Evolutionary conservation across 37 sponge, comb jelly and placozoan species (phyloP).

Genomic region (Spongia lamella): DNA sequence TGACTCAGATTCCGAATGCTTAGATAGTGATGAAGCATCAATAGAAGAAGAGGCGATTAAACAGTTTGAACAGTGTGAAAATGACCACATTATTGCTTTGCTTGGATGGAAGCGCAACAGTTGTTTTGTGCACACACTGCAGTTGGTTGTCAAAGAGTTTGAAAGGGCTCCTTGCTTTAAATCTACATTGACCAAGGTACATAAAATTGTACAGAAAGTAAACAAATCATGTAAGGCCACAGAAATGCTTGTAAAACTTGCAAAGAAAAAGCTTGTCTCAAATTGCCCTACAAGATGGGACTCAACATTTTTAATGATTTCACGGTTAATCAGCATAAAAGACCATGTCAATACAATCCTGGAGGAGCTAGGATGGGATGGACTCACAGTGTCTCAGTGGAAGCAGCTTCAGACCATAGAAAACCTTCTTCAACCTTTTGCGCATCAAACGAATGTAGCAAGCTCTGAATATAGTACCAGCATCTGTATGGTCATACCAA

Average conservation of each 20-base stretch:
- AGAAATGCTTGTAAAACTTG: background rate
- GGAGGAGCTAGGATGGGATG: conserved; percentile 30
- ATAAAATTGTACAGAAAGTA: conserved; percentile 16
- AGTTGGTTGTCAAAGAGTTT: conserved; percentile 17
- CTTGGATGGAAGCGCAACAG: conserved; percentile 5
- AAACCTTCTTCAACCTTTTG: conserved; percentile 11
- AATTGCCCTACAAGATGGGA: conserved; percentile 37
- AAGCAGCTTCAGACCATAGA: conserved; percentile 4
- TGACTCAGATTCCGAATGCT: no score
- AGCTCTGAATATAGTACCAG: conserved; percentile 7
- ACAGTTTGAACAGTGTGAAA: conserved; percentile 1
- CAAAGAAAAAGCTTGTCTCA: conserved; percentile 10
- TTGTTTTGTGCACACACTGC: conserved; percentile 10
- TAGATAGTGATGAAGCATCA: background rate
- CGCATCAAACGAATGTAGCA: conserved; percentile 8
- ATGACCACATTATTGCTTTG: background rate
- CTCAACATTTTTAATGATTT: conserved; percentile 30
- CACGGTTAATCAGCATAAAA: background rate
- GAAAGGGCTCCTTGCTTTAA: background rate
- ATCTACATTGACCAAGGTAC: background rate
- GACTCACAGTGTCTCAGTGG: conserved; percentile 7
- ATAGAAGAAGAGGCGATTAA: background rate
- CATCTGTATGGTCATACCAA: background rate
- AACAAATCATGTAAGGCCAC: conserved; percentile 30
- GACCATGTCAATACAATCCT: conserved; percentile 1